Conservation (phyloP, 2,797 vertebrate genomes). For the Poeciliopsis presidionis region DNA sequence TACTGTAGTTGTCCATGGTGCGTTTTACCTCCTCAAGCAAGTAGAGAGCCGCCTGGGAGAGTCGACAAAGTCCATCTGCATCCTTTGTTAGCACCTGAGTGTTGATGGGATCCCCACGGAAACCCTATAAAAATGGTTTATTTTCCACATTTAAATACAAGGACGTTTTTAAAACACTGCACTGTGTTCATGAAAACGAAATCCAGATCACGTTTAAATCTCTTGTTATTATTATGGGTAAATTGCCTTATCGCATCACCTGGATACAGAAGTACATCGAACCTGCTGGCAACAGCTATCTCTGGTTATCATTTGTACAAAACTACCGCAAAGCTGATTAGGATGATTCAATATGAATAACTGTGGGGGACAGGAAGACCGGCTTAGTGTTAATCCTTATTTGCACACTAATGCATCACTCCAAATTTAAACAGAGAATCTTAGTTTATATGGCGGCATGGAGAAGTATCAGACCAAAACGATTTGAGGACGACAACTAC, state of each 20-base stretch:
- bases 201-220: not conserved
- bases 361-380: conserved; percentile 38
- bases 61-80: conserved; percentile 81
- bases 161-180: not conserved
- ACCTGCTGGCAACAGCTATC: not conserved
- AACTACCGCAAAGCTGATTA: conserved; percentile 56
- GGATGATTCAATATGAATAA: conserved; percentile 47
- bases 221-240: not conserved
- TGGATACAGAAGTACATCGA: not conserved
- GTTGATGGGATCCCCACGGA: conserved; percentile 77
- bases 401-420: conserved; percentile 41
- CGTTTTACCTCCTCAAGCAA: conserved; percentile 83
- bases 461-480: not conserved
- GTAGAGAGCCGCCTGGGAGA: conserved; percentile 83
- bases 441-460: conserved; percentile 15
- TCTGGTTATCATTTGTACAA: conserved; percentile 29
- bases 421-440: conserved; percentile 23
- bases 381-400: conserved; percentile 53
- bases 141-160: not conserved
- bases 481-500: not conserved
- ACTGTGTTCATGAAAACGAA: conserved; percentile 1
- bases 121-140: conserved; percentile 67
- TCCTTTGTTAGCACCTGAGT: conserved; percentile 84
- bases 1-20: not conserved
- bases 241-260: not conserved